These are phyloP conservation scores for Keiferia lycopersicella DNA, from an alignment of 2,888 invertebrate species.

Conservation along the genomic window DNA sequence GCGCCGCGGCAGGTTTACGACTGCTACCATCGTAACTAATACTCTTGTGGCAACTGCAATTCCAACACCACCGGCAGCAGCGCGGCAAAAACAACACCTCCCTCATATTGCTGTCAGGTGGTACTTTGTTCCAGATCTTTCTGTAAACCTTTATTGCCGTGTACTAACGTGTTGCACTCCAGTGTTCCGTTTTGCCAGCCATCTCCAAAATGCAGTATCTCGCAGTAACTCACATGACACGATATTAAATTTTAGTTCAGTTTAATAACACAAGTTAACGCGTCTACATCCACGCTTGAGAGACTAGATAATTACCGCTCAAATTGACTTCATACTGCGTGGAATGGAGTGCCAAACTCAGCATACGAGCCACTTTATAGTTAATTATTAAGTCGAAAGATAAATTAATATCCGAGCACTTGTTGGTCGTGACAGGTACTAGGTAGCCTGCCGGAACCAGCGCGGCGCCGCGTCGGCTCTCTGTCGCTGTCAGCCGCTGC, in stretches of 20 bases:
- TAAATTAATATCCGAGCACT: constrained; percentile 61
- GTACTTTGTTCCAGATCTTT: constrained; percentile 30
- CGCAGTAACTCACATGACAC: background rate
- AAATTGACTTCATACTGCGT: constrained; percentile 58
- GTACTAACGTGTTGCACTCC: constrained; percentile 6
- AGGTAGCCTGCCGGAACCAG: constrained; percentile 30
- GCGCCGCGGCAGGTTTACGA: constrained; percentile 27
- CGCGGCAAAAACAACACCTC: constrained; percentile 49
- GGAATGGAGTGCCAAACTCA: constrained; percentile 65
- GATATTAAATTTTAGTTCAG: constrained; percentile 24
- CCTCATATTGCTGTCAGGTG: constrained; percentile 39
- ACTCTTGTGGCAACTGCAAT: constrained; percentile 43
- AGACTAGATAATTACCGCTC: constrained; percentile 55
- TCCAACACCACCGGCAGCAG: constrained; percentile 38
- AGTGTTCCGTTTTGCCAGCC: constrained; percentile 1
- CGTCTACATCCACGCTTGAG: constrained; percentile 40
- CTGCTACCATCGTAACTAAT: constrained; percentile 44
- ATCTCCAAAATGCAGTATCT: background rate
- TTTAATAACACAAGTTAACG: constrained; percentile 44
- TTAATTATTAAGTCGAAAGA: constrained; percentile 71
- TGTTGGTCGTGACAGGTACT: constrained; percentile 48
- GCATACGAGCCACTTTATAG: constrained; percentile 62
- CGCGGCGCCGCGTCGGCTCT: background rate
- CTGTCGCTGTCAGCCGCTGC: background rate
- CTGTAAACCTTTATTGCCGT: constrained; percentile 17